Percentiles rank a stretch among this genome's conserved stretches.
Evolutionary conservation across 2,113 vertebrate genomes (phyloP).

Genomic region (Isurus oxyrinchus): DNA sequence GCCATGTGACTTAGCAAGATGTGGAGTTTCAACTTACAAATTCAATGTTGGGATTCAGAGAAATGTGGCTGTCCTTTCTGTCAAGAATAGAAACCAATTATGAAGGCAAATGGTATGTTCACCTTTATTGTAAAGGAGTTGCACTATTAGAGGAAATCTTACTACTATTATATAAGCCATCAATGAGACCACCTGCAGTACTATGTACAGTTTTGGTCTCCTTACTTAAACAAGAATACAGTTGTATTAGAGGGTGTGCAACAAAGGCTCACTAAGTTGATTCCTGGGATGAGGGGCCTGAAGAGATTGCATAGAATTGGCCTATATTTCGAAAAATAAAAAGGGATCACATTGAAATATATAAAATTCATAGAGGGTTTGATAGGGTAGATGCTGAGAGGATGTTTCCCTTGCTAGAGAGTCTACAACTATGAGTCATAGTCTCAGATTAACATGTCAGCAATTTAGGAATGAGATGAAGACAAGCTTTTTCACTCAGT

Average conservation of each 20-base stretch:
- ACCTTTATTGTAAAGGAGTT: background rate
- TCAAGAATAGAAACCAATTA: background rate
- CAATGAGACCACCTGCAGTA: background rate
- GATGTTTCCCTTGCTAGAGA: background rate
- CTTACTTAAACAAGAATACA: background rate
- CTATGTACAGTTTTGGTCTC: background rate
- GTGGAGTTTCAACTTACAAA: background rate
- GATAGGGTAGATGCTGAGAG: background rate
- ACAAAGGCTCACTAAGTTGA: background rate
- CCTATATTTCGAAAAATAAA: background rate
- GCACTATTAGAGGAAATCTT: background rate
- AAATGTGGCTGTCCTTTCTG: background rate
- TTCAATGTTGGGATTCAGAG: background rate
- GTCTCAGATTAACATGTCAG: too few relatives aligned
- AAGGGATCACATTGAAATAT: background rate
- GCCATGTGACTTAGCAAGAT: background rate
- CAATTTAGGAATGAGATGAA: background rate
- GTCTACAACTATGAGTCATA: too few relatives aligned
- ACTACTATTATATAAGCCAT: background rate
- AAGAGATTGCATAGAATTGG: background rate
- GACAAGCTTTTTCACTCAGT: background rate
- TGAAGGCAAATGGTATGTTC: background rate
- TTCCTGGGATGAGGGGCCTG: background rate
- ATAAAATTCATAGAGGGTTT: background rate
- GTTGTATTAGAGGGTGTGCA: background rate